Evolutionary conservation across 2,888 invertebrate genomes (phyloP).

Genomic region (Tachina lurida): DNA sequence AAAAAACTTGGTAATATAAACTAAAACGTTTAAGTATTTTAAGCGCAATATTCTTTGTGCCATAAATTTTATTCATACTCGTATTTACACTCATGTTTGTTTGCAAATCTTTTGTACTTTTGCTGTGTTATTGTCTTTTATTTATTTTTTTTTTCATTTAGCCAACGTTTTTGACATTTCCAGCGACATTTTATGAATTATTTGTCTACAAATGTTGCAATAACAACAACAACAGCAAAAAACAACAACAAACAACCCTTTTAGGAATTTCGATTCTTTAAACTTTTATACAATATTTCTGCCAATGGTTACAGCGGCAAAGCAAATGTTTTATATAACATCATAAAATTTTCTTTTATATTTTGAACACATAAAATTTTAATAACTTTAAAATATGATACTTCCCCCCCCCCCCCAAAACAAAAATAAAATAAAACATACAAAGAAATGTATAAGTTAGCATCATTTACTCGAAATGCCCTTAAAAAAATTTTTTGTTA

Average conservation of each 20-base stretch:
- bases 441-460: not conserved
- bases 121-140: not conserved
- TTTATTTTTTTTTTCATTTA: conserved; percentile 8
- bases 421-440: not conserved
- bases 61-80: conserved; percentile 63
- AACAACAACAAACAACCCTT: conserved; percentile 57
- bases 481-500: conserved; percentile 23
- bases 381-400: conserved; percentile 54
- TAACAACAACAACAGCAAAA: not conserved
- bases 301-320: not conserved
- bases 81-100: conserved; percentile 57
- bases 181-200: conserved; percentile 71
- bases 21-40: conserved; percentile 41
- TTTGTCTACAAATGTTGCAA: conserved; percentile 63
- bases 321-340: not conserved
- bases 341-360: conserved; percentile 20
- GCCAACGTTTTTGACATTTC: conserved; percentile 66
- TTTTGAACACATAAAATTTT: conserved; percentile 45
- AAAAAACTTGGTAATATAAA: not conserved
- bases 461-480: not conserved
- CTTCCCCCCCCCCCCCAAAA: not conserved
- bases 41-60: conserved; percentile 37
- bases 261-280: conserved; percentile 2
- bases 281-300: conserved; percentile 22
- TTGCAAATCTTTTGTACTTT: conserved; percentile 45